phyloP scores from a whole-genome alignment of 1,140 invertebrate genomes.

The Apis dorsata region DNA sequence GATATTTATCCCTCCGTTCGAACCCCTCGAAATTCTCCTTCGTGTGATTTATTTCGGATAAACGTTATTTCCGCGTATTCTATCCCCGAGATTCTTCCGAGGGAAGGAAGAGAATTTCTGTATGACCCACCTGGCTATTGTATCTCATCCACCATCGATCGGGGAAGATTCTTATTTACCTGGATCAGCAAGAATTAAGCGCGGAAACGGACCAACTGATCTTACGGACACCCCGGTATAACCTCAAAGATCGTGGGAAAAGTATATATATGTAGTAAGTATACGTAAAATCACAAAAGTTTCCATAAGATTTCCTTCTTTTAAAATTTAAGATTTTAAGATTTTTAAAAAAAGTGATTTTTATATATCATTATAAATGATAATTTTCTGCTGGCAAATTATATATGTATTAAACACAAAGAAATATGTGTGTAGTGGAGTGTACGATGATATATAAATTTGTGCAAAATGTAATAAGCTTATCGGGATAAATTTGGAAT shows the following conservation, averaged over 20 bases:
- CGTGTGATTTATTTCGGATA: conserved; percentile 46
- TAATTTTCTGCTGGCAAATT: too few relatives aligned
- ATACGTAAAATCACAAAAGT: conserved; percentile 19
- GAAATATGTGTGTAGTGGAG: too few relatives aligned
- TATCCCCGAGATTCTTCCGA: conserved; percentile 1
- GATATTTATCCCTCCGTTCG: too few relatives aligned
- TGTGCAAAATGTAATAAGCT: too few relatives aligned
- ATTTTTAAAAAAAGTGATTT: too few relatives aligned
- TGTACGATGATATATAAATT: too few relatives aligned
- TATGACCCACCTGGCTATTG: conserved; percentile 50
- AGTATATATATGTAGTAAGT: conserved; percentile 19
- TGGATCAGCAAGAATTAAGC: conserved; percentile 55
- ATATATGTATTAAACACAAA: too few relatives aligned
- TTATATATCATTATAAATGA: too few relatives aligned
- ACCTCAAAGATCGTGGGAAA: conserved; percentile 59
- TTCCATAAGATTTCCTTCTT: too few relatives aligned
- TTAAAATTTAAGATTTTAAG: too few relatives aligned
- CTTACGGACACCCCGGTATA: conserved; percentile 20
- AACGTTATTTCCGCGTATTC: conserved; percentile 37
- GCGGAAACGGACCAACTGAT: conserved; percentile 42
- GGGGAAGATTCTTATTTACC: conserved; percentile 53
- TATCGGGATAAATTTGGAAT: neutral
- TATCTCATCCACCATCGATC: conserved; percentile 24
- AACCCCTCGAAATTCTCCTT: neutral
- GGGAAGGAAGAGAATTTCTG: conserved; percentile 2